phyloP scores from a whole-genome alignment of 2,888 invertebrate species.

The Coremacera marginata region DNA sequence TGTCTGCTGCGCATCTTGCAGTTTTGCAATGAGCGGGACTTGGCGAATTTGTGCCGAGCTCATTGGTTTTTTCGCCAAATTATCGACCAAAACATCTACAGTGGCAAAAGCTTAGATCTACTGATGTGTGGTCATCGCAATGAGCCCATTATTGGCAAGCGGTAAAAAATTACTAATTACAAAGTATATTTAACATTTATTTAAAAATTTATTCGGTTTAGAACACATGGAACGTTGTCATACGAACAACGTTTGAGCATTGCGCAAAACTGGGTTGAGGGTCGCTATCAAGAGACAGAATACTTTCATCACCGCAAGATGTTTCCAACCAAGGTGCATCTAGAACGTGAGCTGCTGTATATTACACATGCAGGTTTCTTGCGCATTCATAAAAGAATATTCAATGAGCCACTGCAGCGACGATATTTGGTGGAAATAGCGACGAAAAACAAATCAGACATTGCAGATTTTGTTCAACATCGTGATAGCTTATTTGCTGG shows the following conservation, averaged over 20 bases:
- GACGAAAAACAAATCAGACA: slow-evolving; percentile 56
- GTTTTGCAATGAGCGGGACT: slow-evolving; percentile 70
- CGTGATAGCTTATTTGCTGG: slow-evolving; percentile 63
- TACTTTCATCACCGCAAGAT: slow-evolving; percentile 69
- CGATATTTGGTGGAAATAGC: slow-evolving; percentile 57
- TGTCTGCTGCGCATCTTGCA: slow-evolving; percentile 72
- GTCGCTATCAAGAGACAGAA: slow-evolving; percentile 70
- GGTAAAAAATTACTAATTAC: slow-evolving; percentile 53
- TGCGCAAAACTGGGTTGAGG: slow-evolving; percentile 73
- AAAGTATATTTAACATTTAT: neutral
- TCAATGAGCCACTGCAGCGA: slow-evolving; percentile 63
- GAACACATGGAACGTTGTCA: slow-evolving; percentile 60
- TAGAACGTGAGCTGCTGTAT: slow-evolving; percentile 71
- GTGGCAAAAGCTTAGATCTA: slow-evolving; percentile 57
- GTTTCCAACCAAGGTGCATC: slow-evolving; percentile 72
- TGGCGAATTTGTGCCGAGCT: slow-evolving; percentile 70
- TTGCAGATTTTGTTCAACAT: slow-evolving; percentile 62
- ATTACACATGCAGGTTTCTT: slow-evolving; percentile 70
- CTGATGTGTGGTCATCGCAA: slow-evolving; percentile 65
- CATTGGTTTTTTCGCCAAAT: slow-evolving; percentile 70
- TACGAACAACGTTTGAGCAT: slow-evolving; percentile 63
- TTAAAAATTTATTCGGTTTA: slow-evolving; percentile 39
- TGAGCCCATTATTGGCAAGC: slow-evolving; percentile 52
- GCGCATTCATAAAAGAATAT: slow-evolving; percentile 60
- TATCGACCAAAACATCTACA: slow-evolving; percentile 68